Evolutionary conservation across 2,113 vertebrate genomes (phyloP), one percentile per base, ranked within the genome.

Genomic region (Malurus alboscapulatus): DNA sequence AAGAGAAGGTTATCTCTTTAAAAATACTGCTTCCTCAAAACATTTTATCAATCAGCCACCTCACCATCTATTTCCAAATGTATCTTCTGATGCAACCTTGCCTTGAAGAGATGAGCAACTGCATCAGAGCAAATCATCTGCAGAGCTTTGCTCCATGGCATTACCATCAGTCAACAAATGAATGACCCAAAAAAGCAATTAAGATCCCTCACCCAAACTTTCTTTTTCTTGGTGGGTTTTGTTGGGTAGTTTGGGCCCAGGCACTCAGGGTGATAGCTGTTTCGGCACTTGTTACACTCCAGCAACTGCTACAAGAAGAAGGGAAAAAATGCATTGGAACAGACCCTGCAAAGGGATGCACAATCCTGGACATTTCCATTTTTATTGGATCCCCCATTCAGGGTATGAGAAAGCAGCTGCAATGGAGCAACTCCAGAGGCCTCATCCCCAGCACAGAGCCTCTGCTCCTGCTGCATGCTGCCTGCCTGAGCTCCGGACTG

Each of bases 181-280:
- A 84, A 75, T 47, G n/a, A 51, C 5, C 12, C 18, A 12, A 38
- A 59, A 27, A n/a, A 78, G 26, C 84, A 88, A 77, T 26, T 24
- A 53, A 69, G 69, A 67, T 25, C 44, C 67, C 97, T 95, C 98
- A 99, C 99, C 99, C 99, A 99, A 93, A 99, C 98, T 98, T 98
- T 99, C 98, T 99, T 99, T 96, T 99, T 99, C 98, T 99, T 99
- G 45, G 99, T 99, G 89, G 99, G 99, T 97, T 98, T 99, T 73
- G 98, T 99, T 54, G 99, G 99, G 98, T 99, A 99, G 97, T 99
- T 99, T 92, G 99, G 99, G 97, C 98, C 99, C 98, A 99, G 99
- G 99, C 99, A 99, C 98, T 99, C 99, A 10, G 99, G 99, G 98
- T 99, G 99, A 98, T 99, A 99, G 98, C 99, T 99, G 98, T 99